These are phyloP conservation scores for Pardalotus punctatus DNA, from an alignment of 2,113 vertebrate species.

Conservation along the genomic window DNA sequence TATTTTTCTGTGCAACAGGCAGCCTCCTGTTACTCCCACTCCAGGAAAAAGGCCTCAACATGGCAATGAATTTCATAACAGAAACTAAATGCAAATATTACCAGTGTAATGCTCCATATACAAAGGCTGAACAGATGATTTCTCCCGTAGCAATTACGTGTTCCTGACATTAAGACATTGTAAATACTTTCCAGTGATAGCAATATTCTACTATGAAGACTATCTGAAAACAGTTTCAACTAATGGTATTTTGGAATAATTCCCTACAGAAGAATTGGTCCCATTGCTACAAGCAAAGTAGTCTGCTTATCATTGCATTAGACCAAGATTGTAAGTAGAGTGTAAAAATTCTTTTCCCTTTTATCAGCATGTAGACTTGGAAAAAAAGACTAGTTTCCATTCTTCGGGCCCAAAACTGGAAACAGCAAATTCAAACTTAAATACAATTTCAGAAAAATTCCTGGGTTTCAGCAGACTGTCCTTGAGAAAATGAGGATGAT, in stretches of 20 bases:
- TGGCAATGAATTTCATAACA: neutral
- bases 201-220: neutral
- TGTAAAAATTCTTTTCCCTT: neutral
- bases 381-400: neutral
- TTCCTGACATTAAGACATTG: neutral
- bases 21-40: neutral
- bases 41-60: neutral
- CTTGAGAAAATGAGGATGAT: neutral
- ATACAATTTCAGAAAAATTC: neutral
- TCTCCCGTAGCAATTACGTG: neutral
- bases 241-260: neutral
- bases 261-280: neutral
- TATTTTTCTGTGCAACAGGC: neutral
- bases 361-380: neutral
- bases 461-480: neutral
- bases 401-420: neutral
- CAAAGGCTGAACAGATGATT: neutral
- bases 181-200: neutral
- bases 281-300: neutral
- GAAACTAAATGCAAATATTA: neutral
- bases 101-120: neutral
- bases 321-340: neutral
- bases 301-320: neutral
- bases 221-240: neutral
- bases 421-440: neutral